phyloP scores from a whole-genome alignment of 2,888 invertebrate genomes.

The Drosophila niveifrons region DNA sequence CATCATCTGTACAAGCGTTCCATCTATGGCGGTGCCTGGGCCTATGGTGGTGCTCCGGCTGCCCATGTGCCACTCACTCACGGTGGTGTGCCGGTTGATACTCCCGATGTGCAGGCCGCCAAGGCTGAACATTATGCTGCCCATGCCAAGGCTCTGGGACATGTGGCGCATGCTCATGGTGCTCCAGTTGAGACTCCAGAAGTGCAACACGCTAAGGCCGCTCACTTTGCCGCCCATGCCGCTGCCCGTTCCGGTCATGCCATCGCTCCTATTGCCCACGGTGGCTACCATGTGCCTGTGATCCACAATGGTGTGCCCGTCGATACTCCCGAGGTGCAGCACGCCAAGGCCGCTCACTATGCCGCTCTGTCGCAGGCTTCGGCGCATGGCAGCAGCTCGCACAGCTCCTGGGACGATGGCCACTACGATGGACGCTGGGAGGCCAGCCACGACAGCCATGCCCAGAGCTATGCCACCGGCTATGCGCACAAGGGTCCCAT shows the following conservation, averaged over 20 bases:
- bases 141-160: conserved; percentile 83
- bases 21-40: conserved; percentile 83
- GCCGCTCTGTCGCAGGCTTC: conserved; percentile 84
- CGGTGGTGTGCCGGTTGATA: conserved; percentile 86
- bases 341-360: conserved; percentile 85
- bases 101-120: conserved; percentile 86
- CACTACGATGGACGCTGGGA: conserved; percentile 78
- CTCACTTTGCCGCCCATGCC: conserved; percentile 85
- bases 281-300: conserved; percentile 84
- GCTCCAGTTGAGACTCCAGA: conserved; percentile 86
- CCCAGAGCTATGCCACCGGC: conserved; percentile 70
- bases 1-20: conserved; percentile 86
- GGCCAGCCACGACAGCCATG: conserved; percentile 62
- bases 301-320: conserved; percentile 86
- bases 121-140: conserved; percentile 85
- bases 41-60: conserved; percentile 74
- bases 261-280: conserved; percentile 67
- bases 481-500: conserved; percentile 84
- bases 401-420: conserved; percentile 75
- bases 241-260: conserved; percentile 83
- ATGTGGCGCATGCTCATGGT: conserved; percentile 78
- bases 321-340: conserved; percentile 86
- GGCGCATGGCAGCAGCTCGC: conserved; percentile 61
- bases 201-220: conserved; percentile 85
- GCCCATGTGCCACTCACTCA: conserved; percentile 84